Percentiles rank a stretch among this genome's conserved stretches.
Conservation (phyloP, 2,888 invertebrate species). For the Pelosia muscerda region DNA sequence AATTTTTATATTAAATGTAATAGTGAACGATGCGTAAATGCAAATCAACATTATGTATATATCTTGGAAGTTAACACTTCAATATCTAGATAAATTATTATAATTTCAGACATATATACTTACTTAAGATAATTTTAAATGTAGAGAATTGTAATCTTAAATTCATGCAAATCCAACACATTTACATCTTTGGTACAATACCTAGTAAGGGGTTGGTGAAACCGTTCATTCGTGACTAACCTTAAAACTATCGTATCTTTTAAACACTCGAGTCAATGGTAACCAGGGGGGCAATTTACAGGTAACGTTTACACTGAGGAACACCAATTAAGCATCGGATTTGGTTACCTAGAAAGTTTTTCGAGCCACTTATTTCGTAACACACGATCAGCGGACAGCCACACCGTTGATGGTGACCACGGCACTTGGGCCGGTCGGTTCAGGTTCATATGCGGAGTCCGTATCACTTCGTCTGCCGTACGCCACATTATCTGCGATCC, state of each 20-base stretch:
- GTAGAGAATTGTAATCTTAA: constrained; percentile 55
- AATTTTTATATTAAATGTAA: too few species aligned
- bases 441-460: constrained; percentile 88
- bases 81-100: neutral
- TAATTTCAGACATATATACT: neutral
- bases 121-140: constrained; percentile 1
- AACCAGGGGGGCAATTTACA: constrained; percentile 51
- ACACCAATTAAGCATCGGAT: constrained; percentile 54
- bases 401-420: constrained; percentile 96
- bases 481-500: constrained; percentile 77
- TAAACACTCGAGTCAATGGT: constrained; percentile 62
- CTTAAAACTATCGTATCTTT: constrained; percentile 62
- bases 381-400: constrained; percentile 90
- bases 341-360: constrained; percentile 52
- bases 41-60: neutral
- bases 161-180: constrained; percentile 75
- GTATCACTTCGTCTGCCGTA: constrained; percentile 81
- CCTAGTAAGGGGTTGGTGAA: constrained; percentile 78
- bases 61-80: neutral
- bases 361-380: constrained; percentile 31
- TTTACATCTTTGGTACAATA: constrained; percentile 86
- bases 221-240: constrained; percentile 43
- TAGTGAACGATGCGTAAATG: too few species aligned
- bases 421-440: constrained; percentile 87
- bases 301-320: constrained; percentile 53